Evolutionary conservation across 2,797 vertebrate species (phyloP), one percentile per base, ranked within the genome.

Genomic region (Chaenodraco wilsoni): DNA sequence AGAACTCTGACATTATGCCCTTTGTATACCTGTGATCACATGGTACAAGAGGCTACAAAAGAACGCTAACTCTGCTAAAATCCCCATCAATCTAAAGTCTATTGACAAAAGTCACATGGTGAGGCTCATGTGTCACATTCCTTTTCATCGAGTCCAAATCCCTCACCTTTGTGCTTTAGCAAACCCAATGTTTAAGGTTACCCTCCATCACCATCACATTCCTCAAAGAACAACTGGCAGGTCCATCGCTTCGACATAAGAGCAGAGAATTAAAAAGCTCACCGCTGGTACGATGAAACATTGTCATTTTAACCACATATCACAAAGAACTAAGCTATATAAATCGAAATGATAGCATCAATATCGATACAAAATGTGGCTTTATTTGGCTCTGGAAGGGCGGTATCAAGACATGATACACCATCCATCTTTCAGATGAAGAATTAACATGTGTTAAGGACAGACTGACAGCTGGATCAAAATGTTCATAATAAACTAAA

Each of bases 91-190:
- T 89, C 85, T 78, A n/a, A 81, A 72, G 62, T 67, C 75, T 88
- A 83, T 82, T 91, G 88, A 88, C 87, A 87, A 75, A 85, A 79
- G 80, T 91, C 90, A 90, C 69, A 81, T 79, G 78, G 79, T 57
- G 37, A 73, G 76, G 79, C 82, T 88, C 78, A 51, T 74, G 81
- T 86, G 85, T 90, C 87, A 82, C 87, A 91, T 91, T 89, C 85
- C 84, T 83, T 84, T 89, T 91, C 85, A 92, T 88, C 82, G 69
- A 63, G 79, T 13, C 84, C 74, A 81, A 86, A 90, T 88, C 87
- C 68, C 61, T 83, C 81, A 89, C 72, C 85, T 87, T 83, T 84
- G 81, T 81, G 78, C 78, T 78, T 78, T 65, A 71, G 60, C 19
- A 62, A 66, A 72, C 72, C 65, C 72, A 69, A 52, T 85, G 78